Evolutionary conservation across 2,888 invertebrate species (phyloP).

Genomic region (Leptarthrus brevirostris): DNA sequence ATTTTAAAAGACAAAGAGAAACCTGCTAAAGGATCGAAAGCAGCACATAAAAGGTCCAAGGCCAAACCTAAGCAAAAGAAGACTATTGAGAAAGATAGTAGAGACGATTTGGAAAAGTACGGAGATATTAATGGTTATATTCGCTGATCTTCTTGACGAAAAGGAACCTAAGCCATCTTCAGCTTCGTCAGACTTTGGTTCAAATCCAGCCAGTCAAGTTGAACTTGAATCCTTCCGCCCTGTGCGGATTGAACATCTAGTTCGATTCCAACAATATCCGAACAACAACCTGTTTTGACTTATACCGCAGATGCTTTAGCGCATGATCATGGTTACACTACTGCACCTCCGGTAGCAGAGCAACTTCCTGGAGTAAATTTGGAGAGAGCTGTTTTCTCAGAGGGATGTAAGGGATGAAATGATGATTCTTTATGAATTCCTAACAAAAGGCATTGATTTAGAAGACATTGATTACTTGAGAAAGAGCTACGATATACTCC

Average conservation of each 20-base stretch:
- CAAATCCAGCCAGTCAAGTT: conserved; percentile 72
- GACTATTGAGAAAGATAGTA: conserved; percentile 25
- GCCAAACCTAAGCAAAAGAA: conserved; percentile 38
- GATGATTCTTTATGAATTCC: conserved; percentile 87
- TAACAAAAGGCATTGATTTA: conserved; percentile 89
- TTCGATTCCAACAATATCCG: conserved; percentile 22
- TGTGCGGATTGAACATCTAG: conserved; percentile 62
- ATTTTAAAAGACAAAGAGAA: conserved; percentile 57
- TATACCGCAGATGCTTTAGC: conserved; percentile 58
- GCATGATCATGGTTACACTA: conserved; percentile 69
- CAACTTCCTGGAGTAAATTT: background rate
- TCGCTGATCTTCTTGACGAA: conserved; percentile 48
- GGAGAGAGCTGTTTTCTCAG: conserved; percentile 68
- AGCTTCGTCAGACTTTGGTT: conserved; percentile 66
- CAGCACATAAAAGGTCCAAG: conserved; percentile 15
- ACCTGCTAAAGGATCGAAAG: conserved; percentile 51
- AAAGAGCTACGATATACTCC: conserved; percentile 84
- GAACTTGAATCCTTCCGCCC: conserved; percentile 82
- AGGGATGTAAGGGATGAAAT: conserved; percentile 82
- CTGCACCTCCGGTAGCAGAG: conserved; percentile 49
- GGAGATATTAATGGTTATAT: conserved; percentile 56
- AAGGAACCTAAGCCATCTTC: conserved; percentile 59
- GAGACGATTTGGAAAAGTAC: conserved; percentile 56
- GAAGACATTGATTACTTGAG: conserved; percentile 88
- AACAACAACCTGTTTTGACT: conserved; percentile 21